Evolutionary conservation across 2,888 invertebrate genomes (phyloP).

Genomic region (Thyatira batis): DNA sequence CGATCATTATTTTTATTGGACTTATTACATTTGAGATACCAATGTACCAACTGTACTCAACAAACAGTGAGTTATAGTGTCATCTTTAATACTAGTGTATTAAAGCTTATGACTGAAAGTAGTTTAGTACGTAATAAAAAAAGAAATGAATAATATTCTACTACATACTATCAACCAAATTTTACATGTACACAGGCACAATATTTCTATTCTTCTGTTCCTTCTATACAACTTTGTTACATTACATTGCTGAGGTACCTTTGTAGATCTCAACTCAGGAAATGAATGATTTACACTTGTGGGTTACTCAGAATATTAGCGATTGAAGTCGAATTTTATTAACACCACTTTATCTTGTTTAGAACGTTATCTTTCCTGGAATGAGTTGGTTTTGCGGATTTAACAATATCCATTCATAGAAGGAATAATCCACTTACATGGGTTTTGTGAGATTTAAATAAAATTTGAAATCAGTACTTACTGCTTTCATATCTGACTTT

Average conservation of each 20-base stretch:
- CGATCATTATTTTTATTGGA: too few species aligned
- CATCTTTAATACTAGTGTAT: too few species aligned
- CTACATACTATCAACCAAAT: constrained; percentile 1
- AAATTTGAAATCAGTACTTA: background rate
- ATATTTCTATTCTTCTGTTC: background rate
- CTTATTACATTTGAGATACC: too few species aligned
- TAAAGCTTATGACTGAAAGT: too few species aligned
- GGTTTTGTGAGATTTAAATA: too few species aligned
- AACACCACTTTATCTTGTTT: background rate
- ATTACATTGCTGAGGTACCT: background rate
- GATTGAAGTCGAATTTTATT: background rate
- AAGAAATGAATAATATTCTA: too few species aligned
- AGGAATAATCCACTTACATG: too few species aligned
- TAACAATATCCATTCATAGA: background rate
- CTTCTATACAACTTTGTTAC: background rate
- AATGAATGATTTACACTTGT: constrained; percentile 11
- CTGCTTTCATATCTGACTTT: background rate
- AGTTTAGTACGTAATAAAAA: too few species aligned
- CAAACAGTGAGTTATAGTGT: too few species aligned
- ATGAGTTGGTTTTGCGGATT: background rate
- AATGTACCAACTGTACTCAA: too few species aligned
- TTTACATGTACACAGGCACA: background rate
- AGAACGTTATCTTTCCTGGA: background rate
- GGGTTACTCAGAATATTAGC: background rate
- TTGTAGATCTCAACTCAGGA: background rate